phyloP scores from a whole-genome alignment of 2,113 vertebrate species.

The Bubo bubo region DNA sequence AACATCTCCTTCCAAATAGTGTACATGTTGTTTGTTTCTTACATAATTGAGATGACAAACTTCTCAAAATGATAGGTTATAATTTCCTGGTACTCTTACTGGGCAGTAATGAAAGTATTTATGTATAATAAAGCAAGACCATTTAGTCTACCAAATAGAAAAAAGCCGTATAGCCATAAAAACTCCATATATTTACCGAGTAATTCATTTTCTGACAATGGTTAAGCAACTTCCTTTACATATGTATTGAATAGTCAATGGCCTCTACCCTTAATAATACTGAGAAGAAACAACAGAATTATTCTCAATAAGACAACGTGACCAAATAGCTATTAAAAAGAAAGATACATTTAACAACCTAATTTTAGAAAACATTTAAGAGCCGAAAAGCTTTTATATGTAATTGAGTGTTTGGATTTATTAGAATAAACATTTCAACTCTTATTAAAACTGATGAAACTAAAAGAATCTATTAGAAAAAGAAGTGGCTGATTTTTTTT shows the following conservation, averaged over 20 bases:
- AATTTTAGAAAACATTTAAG: not conserved
- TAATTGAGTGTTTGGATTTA: not conserved
- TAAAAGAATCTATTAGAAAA: not conserved
- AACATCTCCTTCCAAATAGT: not conserved
- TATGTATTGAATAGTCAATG: not conserved
- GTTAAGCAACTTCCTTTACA: not conserved
- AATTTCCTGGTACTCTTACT: not conserved
- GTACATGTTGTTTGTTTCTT: not conserved
- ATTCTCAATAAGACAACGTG: not conserved
- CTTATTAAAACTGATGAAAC: not conserved
- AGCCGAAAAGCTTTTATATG: not conserved
- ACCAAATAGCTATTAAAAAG: not conserved
- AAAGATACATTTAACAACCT: not conserved
- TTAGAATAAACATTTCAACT: not conserved
- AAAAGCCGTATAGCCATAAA: not conserved
- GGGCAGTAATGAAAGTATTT: not conserved
- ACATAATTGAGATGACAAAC: constrained; percentile 5
- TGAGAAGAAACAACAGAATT: not conserved
- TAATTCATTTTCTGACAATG: not conserved
- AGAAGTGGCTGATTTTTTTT: not conserved
- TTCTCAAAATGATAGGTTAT: not conserved
- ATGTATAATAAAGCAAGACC: not conserved
- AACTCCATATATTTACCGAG: not conserved
- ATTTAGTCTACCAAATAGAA: not conserved
- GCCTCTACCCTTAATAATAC: not conserved